phyloP scores from a whole-genome alignment of 2,113 vertebrate genomes.

The Nothoprocta pentlandii region DNA sequence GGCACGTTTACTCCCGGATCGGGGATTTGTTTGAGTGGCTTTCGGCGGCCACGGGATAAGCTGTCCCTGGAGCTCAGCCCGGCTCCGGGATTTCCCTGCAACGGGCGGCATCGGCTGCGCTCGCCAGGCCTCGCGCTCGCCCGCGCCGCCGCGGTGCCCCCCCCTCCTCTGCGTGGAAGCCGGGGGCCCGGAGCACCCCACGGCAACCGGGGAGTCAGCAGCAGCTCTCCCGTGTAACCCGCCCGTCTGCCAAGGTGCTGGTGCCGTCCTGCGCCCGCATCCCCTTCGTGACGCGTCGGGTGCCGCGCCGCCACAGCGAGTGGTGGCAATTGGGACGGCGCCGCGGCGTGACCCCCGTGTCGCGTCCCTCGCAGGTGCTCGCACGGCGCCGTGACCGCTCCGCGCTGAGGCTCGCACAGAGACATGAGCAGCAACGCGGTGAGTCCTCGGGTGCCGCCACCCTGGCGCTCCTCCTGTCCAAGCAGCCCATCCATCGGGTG shows the following conservation, averaged over 20 bases:
- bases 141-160: rapidly evolving
- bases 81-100: rapidly evolving
- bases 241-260: background rate
- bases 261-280: background rate
- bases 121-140: rapidly evolving
- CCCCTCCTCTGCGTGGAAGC: background rate
- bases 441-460: constrained; percentile 26
- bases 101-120: background rate
- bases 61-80: background rate
- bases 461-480: no score
- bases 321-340: background rate
- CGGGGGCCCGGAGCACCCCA: rapidly evolving
- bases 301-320: no score
- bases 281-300: no score
- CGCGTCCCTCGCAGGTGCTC: constrained; percentile 6
- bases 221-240: no score
- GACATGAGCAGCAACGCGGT: constrained; percentile 81
- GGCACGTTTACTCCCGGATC: background rate
- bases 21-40: background rate
- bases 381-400: background rate
- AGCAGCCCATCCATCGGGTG: background rate
- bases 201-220: no score
- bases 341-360: background rate
- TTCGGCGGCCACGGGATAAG: background rate
- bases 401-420: constrained; percentile 26